Conservation (phyloP, 2,797 vertebrate genomes). For the Melanotaenia trifasciata region DNA sequence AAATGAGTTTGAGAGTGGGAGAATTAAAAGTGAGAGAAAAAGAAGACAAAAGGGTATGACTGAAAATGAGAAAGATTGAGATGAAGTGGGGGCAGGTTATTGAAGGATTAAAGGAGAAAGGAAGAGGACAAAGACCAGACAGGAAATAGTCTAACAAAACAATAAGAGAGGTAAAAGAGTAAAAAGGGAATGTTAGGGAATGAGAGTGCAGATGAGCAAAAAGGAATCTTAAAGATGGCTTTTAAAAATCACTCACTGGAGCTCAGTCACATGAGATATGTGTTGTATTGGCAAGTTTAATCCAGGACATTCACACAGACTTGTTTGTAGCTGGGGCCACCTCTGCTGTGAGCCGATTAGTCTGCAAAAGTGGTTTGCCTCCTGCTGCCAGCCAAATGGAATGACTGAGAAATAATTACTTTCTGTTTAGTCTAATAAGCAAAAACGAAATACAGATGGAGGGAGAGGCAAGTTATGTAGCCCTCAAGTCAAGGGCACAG, state of each 20-base stretch:
- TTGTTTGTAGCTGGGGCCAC: slow-evolving; percentile 43
- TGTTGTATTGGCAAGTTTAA: slow-evolving; percentile 43
- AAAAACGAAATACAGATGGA: slow-evolving; percentile 62
- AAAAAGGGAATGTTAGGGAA: slow-evolving; percentile 12
- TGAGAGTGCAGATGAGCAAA: slow-evolving; percentile 26
- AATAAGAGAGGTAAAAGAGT: slow-evolving; percentile 21
- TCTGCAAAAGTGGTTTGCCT: slow-evolving; percentile 63
- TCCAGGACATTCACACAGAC: slow-evolving; percentile 26
- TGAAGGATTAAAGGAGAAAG: slow-evolving; percentile 7
- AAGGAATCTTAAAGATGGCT: slow-evolving; percentile 22
- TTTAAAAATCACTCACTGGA: slow-evolving; percentile 40
- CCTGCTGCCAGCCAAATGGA: slow-evolving; percentile 62
- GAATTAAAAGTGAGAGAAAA: slow-evolving; percentile 26
- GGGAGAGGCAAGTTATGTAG: slow-evolving; percentile 47
- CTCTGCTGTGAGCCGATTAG: slow-evolving; percentile 57
- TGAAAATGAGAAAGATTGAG: slow-evolving; percentile 41
- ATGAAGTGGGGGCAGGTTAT: slow-evolving; percentile 38
- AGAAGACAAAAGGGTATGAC: slow-evolving; percentile 27
- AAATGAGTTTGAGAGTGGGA: slow-evolving; percentile 38
- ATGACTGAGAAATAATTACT: slow-evolving; percentile 72
- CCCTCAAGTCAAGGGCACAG: slow-evolving; percentile 67
- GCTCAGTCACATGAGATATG: slow-evolving; percentile 10
- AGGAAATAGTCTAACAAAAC: slow-evolving; percentile 30
- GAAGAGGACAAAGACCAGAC: slow-evolving; percentile 13
- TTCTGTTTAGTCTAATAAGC: slow-evolving; percentile 69